A percentile compares a stretch with the other conserved stretches of the same genome.
Evolutionary conservation across 1,140 invertebrate genomes (phyloP).

Genomic region (Drosophila neocordata): DNA sequence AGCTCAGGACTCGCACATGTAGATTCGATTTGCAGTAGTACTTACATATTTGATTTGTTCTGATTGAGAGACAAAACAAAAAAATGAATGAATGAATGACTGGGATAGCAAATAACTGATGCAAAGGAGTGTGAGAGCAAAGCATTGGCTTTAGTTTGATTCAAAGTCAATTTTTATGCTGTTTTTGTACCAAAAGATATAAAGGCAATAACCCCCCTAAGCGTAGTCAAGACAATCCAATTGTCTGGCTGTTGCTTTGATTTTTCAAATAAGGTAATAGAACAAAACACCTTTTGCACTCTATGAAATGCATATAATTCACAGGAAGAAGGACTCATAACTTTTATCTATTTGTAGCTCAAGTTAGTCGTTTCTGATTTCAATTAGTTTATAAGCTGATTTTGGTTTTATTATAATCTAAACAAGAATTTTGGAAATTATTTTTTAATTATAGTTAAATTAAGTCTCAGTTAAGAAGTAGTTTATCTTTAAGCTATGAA

Average conservation of each 20-base stretch:
- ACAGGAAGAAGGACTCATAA: too few relatives aligned
- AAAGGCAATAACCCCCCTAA: neutral
- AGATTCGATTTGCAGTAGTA: conserved; percentile 22
- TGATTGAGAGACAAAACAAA: conserved; percentile 17
- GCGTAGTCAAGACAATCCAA: conserved; percentile 13
- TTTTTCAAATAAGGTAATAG: neutral
- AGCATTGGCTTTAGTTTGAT: conserved; percentile 1
- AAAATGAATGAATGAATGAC: neutral
- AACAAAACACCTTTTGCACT: neutral
- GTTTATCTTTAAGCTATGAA: too few relatives aligned
- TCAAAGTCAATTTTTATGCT: conserved; percentile 20
- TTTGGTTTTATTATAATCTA: too few relatives aligned
- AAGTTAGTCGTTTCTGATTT: too few relatives aligned
- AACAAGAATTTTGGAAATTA: too few relatives aligned
- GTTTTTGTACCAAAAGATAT: neutral
- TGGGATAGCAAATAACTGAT: neutral
- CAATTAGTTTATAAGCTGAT: too few relatives aligned
- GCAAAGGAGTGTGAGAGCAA: too few relatives aligned
- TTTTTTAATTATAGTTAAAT: too few relatives aligned
- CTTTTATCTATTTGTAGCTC: too few relatives aligned
- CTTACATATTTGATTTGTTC: conserved; percentile 27
- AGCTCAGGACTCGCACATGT: conserved; percentile 11
- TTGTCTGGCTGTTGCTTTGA: conserved; percentile 20
- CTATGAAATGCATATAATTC: too few relatives aligned
- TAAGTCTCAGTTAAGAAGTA: too few relatives aligned